Base-by-base conservation (phyloP, 1,140 invertebrate species). In the Caenorhabditis latens region DNA sequence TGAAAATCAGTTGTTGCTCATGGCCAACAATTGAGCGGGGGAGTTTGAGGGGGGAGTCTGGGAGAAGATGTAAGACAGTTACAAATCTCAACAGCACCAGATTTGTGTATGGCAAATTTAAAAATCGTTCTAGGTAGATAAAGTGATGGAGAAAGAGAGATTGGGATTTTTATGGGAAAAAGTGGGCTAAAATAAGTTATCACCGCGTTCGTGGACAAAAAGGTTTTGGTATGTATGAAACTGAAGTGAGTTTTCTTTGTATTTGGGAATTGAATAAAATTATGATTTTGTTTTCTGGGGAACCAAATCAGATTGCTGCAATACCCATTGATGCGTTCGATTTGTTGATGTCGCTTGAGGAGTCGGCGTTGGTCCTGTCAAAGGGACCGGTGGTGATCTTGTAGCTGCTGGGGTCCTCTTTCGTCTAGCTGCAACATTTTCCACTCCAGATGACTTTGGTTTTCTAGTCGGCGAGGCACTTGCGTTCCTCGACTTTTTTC, bases 271-370 rank as follows among this genome's bases (percentile, higher is more conserved):
- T 63, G 32, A 32, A 50, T 75, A 4, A 40, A 21, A 19, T 63
- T 24, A 85, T 32, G 61, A 58, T 83, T 67, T 42, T 32, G 13
- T 84, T 6, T 61, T 67, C 55, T 43, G 65, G 16, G 71, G 67
- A 40, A 90, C 86, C 24, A 90, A 87, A 87, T 90, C 90, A 40
- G 90, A 89, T 83, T 90, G 90, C 84, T 90, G 89, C 4, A 90
- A 89, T 57, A 90, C 87, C 90, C 90, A 90, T 83, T 90, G 89
- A 40, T 84, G 87, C 19, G 86, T 86, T 43, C 89, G 87, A 48
- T 58, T 82, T 32, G 90, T 57, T 21, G 87, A 84, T 7, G 89
- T 46, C n/a, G 83, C 16, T 24, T 65, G 79, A 6, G 84, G 84
- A 24, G 57, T 53, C 7, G 88, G 79, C 19, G 82, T 79, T 21